A percentile compares a stretch with the other conserved stretches of the same genome.
Evolutionary conservation across 2,113 vertebrate species (phyloP).

Genomic region (Prionailurus bengalensis): DNA sequence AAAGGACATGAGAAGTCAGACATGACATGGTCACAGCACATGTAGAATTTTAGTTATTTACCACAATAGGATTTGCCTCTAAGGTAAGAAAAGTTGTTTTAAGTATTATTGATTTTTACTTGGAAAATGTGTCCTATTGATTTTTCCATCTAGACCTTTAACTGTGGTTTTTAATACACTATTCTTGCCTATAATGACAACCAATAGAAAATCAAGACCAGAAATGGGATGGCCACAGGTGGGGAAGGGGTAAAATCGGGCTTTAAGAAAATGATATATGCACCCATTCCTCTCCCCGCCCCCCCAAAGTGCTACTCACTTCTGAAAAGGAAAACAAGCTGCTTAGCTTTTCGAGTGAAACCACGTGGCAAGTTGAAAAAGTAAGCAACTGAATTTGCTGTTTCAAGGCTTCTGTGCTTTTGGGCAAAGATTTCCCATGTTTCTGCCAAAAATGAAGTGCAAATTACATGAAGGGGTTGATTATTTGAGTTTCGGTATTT

Average conservation of each 20-base stretch:
- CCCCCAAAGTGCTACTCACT: background rate
- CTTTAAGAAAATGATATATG: background rate
- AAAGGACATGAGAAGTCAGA: background rate
- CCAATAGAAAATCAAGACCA: slow-evolving; percentile 36
- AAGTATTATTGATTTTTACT: slow-evolving; percentile 81
- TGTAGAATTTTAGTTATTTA: slow-evolving; percentile 50
- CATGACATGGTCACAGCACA: slow-evolving; percentile 27
- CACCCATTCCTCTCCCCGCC: fast-evolving
- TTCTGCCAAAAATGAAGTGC: slow-evolving; percentile 62
- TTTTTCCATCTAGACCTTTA: slow-evolving; percentile 75
- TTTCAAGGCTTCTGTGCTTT: background rate
- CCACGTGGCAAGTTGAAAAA: background rate
- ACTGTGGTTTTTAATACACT: slow-evolving; percentile 59
- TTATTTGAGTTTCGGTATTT: background rate
- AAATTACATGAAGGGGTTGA: background rate
- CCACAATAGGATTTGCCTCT: slow-evolving; percentile 62
- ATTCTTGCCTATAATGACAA: slow-evolving; percentile 35
- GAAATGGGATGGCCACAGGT: background rate
- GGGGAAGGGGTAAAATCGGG: background rate
- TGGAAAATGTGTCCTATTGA: slow-evolving; percentile 80
- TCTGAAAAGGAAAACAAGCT: background rate
- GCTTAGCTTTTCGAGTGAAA: background rate
- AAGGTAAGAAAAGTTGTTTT: slow-evolving; percentile 77
- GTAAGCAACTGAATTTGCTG: background rate
- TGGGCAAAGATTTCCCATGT: background rate